Percentiles rank a stretch among this genome's conserved stretches.
Evolutionary conservation across 2,113 vertebrate genomes (phyloP).

Genomic region (Microtus montanus): DNA sequence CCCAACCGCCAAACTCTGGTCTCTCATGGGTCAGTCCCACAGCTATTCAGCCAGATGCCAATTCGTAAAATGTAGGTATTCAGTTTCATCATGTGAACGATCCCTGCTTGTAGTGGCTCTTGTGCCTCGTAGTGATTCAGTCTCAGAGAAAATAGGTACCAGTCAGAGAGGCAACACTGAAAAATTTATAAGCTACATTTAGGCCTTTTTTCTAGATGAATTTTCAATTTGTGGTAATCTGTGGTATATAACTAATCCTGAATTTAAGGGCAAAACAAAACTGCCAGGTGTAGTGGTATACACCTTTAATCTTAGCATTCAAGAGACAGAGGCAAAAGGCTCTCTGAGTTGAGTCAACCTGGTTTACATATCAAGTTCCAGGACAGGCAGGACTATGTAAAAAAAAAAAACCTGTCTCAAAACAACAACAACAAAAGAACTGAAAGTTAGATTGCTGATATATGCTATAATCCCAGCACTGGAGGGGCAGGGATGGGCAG

Average conservation of each 20-base stretch:
- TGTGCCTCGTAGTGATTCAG: not conserved
- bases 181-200: conserved; percentile 6
- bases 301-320: not conserved
- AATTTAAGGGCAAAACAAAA: not conserved
- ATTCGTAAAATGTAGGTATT: conserved; percentile 93
- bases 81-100: not conserved
- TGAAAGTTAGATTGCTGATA: not conserved
- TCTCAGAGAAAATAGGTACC: not conserved
- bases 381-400: not conserved
- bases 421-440: not conserved
- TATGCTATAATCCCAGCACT: not conserved
- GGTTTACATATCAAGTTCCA: not conserved
- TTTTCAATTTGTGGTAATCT: conserved; percentile 48
- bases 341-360: not conserved
- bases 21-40: conserved; percentile 88
- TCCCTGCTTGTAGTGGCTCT: conserved; percentile 45
- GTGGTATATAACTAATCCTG: conserved; percentile 15
- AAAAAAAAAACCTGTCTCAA: not conserved
- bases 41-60: conserved; percentile 92
- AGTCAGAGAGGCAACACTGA: not conserved
- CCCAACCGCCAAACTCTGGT: conserved; percentile 96
- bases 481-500: too few relatives aligned
- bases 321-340: not conserved
- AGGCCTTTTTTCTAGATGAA: conserved; percentile 11
- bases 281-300: not conserved